Evolutionary conservation across 1,140 invertebrate species (phyloP), one percentile per base, ranked within the genome.

Genomic region (Anastrepha ludens): DNA sequence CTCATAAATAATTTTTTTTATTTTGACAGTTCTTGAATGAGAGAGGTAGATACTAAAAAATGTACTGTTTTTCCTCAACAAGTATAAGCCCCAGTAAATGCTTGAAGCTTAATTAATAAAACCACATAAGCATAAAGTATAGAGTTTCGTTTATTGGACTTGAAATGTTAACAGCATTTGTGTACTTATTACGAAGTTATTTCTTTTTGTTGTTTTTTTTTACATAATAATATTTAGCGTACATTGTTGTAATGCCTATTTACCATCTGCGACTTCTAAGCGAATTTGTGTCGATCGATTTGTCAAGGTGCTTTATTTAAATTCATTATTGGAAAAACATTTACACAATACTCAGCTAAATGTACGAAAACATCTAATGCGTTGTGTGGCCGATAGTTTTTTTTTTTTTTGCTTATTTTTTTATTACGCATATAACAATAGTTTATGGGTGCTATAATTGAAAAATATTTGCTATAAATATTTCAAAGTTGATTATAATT

Each of bases 111-210:
- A 13, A 47, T 44, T 7, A 74, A 47, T 74, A 39, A 15, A 81
- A 81, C 20, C 74, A 29, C 44, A 29, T 9, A 81, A 20, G 17
- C 7, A 1, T 81, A 55, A 55, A 29, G 74, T 81, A 55, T 81
- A 81, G 74, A 55, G 47, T 55, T 81, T 81, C 47, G 20, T 81
- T 81, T 81, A 81, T 81, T 81, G 74, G 74, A 58, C 74, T 81
- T 81, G 44, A 81, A 81, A 81, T 81, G 74, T 81, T 81, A 81
- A 81, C 44, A 81, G 74, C 74, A 58, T 81, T 20, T 81, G 74
- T 81, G 74, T 81, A 55, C 20, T 50, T 55, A 81, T 39, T 70
- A 70, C 8, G 39, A 41, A 74, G 11, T 11, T 81, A 15, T n/a
- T 55, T 55, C 47, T 47, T 41, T 74, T 74, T 81, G 47, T 55